These are phyloP conservation scores for Barnardius zonarius DNA, from an alignment of 2,113 vertebrate species.

Conservation along the genomic window DNA sequence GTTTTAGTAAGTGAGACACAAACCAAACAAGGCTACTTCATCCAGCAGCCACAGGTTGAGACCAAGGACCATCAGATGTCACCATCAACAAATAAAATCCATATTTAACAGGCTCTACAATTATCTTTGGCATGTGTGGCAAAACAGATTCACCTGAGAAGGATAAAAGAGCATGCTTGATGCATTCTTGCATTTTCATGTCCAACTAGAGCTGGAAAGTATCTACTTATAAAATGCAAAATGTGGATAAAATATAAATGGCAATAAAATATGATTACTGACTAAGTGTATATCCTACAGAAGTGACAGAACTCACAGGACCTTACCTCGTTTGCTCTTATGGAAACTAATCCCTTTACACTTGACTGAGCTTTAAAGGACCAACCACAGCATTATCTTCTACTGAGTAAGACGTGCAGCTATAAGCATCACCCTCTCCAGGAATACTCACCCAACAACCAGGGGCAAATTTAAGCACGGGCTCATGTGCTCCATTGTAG, in stretches of 20 bases:
- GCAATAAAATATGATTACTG: not conserved
- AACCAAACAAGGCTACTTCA: not conserved
- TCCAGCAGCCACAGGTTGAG: not conserved
- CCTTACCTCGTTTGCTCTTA: not conserved
- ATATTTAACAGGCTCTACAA: not conserved
- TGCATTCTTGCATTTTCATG: not conserved
- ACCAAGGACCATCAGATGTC: not conserved
- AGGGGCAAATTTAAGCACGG: not conserved
- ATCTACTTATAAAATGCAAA: not conserved
- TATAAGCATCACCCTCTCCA: not conserved
- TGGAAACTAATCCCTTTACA: not conserved
- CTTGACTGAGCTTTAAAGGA: not conserved
- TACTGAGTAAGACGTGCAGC: fast-evolving
- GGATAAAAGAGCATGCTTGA: not conserved
- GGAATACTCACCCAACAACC: not conserved
- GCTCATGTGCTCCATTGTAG: fast-evolving
- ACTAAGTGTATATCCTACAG: not conserved
- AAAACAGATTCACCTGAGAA: not conserved
- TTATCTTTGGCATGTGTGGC: not conserved
- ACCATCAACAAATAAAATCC: not conserved
- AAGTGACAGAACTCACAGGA: not conserved
- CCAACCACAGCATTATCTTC: not conserved
- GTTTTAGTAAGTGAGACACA: not conserved
- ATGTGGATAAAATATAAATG: not conserved
- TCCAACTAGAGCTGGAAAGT: not conserved